These are phyloP conservation scores for Rattus norvegicus DNA, from an alignment of 2,113 vertebrate species.

Conservation along the genomic window GRCr8 NC_086019.1:143015001-143015500, in stretches of 20 bases:
- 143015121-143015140: too few relatives aligned
- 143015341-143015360: not conserved
- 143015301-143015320: not conserved
- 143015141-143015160: too few relatives aligned
- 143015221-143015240: not conserved
- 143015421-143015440: too few relatives aligned
- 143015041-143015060: not conserved
- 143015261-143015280: not conserved
- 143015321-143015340: not conserved
- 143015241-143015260: not conserved
- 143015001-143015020: not conserved
- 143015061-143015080: not conserved
- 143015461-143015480: too few relatives aligned
- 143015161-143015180: too few relatives aligned
- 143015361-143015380: not conserved
- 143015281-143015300: not conserved
- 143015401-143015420: too few relatives aligned
- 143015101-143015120: not conserved
- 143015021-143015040: not conserved
- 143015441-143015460: too few relatives aligned
- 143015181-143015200: too few relatives aligned
- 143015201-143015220: too few relatives aligned
- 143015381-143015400: too few relatives aligned
- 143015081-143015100: not conserved
- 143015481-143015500: too few relatives aligned